Base-by-base conservation (phyloP, 2,888 invertebrate genomes). In the Drosophila ezoana region DNA sequence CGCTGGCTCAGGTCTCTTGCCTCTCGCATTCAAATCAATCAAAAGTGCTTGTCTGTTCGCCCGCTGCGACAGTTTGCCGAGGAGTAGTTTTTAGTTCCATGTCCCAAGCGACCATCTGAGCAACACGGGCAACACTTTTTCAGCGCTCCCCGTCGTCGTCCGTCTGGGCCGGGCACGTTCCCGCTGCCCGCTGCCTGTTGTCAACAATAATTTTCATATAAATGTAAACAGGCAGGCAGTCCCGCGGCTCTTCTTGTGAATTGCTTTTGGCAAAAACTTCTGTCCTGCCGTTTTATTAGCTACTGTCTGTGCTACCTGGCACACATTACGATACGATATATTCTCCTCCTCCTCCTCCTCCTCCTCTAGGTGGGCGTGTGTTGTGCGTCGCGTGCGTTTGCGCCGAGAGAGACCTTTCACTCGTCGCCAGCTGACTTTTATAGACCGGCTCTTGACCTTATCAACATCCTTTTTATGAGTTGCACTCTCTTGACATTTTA, bases 371-470 rank as follows among this genome's bases (percentile, higher is more conserved):
- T 61, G 62, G 82, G 85, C 82, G 85, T 84, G 80, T 43, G 65
- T 44, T 47, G 53, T 47, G 53, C 44, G 81, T 65, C 81, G 85
- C 81, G 81, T 84, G 84, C 72, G 66, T 67, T 60, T 53, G 44
- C 38, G 47, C 43, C 52, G 13, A 40, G 57, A 28, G 10, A 40
- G 57, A 28, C 62, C 49, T 77, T 74, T 78, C 75, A 70, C 64
- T 69, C 73, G 44, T 16, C 76, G 47, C 61, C 76, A 78, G 81
- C 86, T 82, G 82, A 85, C 60, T 86, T 86, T 82, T 79, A 83
- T 86, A 72, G 82, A 56, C 59, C 45, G 76, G 82, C 82, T 76
- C 82, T 82, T 86, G 82, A 82, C 86, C 82, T 86, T 83, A 83
- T 83, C 81, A 84, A 79, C 72, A 44, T 86, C 79, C 81, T 83